Base-by-base conservation (phyloP, 2,888 invertebrate genomes). In the Willowsia nigromaculata region DNA sequence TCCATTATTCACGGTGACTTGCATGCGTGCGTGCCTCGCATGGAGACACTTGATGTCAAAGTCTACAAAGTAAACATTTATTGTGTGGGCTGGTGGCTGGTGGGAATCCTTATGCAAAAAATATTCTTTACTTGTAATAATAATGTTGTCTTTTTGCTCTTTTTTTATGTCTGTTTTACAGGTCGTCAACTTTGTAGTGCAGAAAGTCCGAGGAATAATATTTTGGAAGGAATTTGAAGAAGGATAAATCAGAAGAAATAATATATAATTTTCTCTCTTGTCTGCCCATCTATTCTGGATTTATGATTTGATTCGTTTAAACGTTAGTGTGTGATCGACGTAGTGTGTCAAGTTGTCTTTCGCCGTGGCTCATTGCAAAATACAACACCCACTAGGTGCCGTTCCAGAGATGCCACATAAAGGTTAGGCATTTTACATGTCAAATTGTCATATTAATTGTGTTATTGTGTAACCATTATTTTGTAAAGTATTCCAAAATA, bases 381-480 rank as follows among this genome's bases (percentile, higher is more conserved):
- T 92, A 90, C 92, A 92, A 90, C 93, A 92, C 85, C 90, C 91
- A 65, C 88, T 92, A 74, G 93, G 92, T 91, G 91, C 90, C 89
- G 91, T 92, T 91, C 93, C 93, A 90, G 93, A 97, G 95, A 97
- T 97, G 97, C 97, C 97, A 92, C 97, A 97, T 94, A 97, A 97
- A 96, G 97, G 97, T 97, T 94, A 94, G 94, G 93, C 88, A 88
- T 65, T 3, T 22, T 62, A 18, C n/a, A 62, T 50, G 2, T 5
- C n/a, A 3, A 9, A 6, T 13, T 1, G n/a, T 50, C 1, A 1
- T 50, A n/a, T 50, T 3, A 50, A 6, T 47, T 47, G 27, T 59
- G 9, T 59, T 59, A 59, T n/a, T n/a, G n/a, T 59, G 25, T 13
- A 59, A 25, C 59, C 59, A 59, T 53, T 18, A 6, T 18, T 18